These are phyloP conservation scores for Drosophila hydei DNA, from an alignment of 1,140 invertebrate genomes.

Conservation along the genomic window DNA sequence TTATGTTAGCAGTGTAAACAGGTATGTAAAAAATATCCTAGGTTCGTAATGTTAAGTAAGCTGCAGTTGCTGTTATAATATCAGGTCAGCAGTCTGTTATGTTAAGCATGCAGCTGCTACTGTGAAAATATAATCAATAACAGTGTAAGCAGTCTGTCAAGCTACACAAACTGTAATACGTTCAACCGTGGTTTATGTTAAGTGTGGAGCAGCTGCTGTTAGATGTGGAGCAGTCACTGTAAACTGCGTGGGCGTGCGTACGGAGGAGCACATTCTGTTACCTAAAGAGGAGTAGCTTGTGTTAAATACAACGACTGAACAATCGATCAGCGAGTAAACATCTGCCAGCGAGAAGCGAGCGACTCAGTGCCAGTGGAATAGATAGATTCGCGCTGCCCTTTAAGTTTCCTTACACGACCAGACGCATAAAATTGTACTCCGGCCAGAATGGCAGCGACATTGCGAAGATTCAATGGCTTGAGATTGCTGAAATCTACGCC, in stretches of 20 bases:
- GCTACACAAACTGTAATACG: neutral
- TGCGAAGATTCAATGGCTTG: slow-evolving; percentile 92
- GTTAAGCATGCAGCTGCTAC: slow-evolving; percentile 12
- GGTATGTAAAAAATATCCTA: too few relatives aligned
- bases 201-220: slow-evolving; percentile 8
- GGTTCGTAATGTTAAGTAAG: too few relatives aligned
- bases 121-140: too few relatives aligned
- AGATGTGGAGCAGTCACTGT: slow-evolving; percentile 3
- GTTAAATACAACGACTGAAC: slow-evolving; percentile 24
- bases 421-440: slow-evolving; percentile 73
- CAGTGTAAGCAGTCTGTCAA: too few relatives aligned
- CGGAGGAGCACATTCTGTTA: slow-evolving; percentile 20
- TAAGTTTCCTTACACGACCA: slow-evolving; percentile 76
- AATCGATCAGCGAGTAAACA: slow-evolving; percentile 52
- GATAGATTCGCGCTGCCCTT: slow-evolving; percentile 73
- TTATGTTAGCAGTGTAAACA: neutral
- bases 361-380: slow-evolving; percentile 70
- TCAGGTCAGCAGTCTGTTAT: neutral
- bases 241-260: slow-evolving; percentile 9
- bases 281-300: slow-evolving; percentile 5
- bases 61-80: too few relatives aligned
- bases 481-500: slow-evolving; percentile 84
- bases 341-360: slow-evolving; percentile 52
- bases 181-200: neutral
- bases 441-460: slow-evolving; percentile 91